Percentiles rank a stretch among this genome's conserved stretches.
Evolutionary conservation across 2,113 vertebrate genomes (phyloP).

Genomic region (Acrocephalus arundinaceus): DNA sequence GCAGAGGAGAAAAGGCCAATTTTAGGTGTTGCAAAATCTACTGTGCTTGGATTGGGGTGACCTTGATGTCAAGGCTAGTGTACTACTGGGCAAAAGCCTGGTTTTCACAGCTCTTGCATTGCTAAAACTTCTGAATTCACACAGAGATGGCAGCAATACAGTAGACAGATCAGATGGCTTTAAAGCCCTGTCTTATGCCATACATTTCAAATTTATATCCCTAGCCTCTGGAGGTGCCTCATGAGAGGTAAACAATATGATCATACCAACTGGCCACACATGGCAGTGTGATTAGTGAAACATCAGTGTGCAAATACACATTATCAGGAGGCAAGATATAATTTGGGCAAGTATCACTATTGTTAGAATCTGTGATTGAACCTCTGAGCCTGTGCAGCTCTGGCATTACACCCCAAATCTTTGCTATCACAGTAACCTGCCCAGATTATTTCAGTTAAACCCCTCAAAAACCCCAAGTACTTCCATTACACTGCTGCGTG

Average conservation of each 20-base stretch:
- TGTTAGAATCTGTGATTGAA: not conserved
- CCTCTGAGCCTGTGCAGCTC: not conserved
- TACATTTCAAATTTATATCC: not conserved
- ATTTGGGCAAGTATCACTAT: not conserved
- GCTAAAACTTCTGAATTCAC: not conserved
- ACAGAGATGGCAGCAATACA: not conserved
- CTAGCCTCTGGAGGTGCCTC: not conserved
- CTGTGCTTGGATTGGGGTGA: not conserved
- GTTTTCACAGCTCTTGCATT: not conserved
- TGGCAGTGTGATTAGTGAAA: not conserved
- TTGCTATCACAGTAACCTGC: not conserved
- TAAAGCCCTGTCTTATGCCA: not conserved
- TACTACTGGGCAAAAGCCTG: not conserved
- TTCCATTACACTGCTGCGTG: not conserved
- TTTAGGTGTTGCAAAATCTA: not conserved
- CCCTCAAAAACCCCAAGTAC: not conserved
- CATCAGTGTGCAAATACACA: not conserved
- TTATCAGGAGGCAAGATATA: not conserved
- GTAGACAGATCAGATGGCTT: not conserved
- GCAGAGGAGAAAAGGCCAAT: not conserved
- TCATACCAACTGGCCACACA: not conserved
- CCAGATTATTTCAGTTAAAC: not conserved
- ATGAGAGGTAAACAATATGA: not conserved
- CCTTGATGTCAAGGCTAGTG: not conserved
- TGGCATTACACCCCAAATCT: not conserved